phyloP scores from a whole-genome alignment of 2,888 invertebrate species.

The Deroplatys truncata region DNA sequence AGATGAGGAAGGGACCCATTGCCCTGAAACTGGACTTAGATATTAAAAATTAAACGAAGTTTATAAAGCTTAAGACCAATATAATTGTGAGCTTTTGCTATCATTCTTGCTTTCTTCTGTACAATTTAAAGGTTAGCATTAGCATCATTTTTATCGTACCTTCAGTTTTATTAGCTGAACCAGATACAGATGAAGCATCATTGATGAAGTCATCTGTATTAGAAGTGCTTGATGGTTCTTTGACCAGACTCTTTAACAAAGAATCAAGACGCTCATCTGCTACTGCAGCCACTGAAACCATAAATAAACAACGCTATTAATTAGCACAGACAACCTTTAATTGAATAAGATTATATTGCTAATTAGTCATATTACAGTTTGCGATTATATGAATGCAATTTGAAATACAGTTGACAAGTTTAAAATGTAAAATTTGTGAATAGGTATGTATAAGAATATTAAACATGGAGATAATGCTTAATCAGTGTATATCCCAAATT shows the following conservation, averaged over 20 bases:
- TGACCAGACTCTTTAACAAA: slow-evolving; percentile 70
- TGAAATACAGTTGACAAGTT: too few relatives aligned
- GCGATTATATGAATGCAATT: not conserved
- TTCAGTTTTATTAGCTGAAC: slow-evolving; percentile 44
- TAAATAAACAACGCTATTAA: not conserved
- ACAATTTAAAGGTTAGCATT: too few relatives aligned
- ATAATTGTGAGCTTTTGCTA: too few relatives aligned
- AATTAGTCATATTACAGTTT: not conserved
- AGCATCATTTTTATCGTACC: slow-evolving; percentile 42
- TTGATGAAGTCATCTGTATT: slow-evolving; percentile 30
- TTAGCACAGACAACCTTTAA: not conserved
- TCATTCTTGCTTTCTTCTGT: too few relatives aligned
- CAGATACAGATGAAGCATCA: slow-evolving; percentile 39
- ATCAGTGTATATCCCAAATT: too few relatives aligned
- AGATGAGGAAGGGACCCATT: too few relatives aligned
- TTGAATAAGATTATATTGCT: not conserved
- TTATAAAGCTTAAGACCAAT: too few relatives aligned
- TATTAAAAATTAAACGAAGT: too few relatives aligned
- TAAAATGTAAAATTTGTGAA: too few relatives aligned
- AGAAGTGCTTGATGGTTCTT: slow-evolving; percentile 46
- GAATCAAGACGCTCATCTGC: slow-evolving; percentile 64
- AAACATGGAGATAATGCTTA: too few relatives aligned
- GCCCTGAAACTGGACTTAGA: too few relatives aligned
- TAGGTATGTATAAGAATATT: too few relatives aligned
- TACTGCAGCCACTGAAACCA: slow-evolving; percentile 30